phyloP scores from a whole-genome alignment of 2,797 vertebrate species.

The Enteromius radiatus region DNA sequence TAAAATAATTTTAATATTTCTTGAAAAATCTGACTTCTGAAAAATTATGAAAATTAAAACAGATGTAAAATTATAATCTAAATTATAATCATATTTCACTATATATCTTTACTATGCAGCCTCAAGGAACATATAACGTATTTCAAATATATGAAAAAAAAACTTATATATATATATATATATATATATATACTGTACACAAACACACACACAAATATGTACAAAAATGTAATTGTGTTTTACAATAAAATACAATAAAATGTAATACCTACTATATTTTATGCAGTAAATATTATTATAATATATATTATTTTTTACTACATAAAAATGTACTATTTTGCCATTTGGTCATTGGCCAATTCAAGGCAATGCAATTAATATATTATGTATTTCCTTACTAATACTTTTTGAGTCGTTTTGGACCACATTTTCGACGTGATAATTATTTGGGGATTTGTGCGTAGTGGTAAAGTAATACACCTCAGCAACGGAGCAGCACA shows the following conservation, averaged over 20 bases:
- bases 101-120: background rate
- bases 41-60: background rate
- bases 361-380: background rate
- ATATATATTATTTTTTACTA: background rate
- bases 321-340: background rate
- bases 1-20: background rate
- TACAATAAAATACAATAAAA: no score
- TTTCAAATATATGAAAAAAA: background rate
- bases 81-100: background rate
- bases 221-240: no score
- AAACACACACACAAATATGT: no score
- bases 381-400: background rate
- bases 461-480: conserved; percentile 9
- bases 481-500: conserved; percentile 27
- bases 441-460: conserved; percentile 55
- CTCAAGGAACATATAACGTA: background rate
- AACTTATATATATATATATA: background rate
- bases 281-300: background rate
- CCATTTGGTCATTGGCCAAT: no score
- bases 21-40: background rate
- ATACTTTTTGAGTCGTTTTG: conserved; percentile 8
- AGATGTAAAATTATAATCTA: background rate
- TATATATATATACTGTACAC: background rate
- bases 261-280: background rate
- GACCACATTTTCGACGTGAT: conserved; percentile 41